These are phyloP conservation scores for Platygyra sinensis DNA, from an alignment of 64 coral and sea anemone species.

Conservation along the genomic window DNA sequence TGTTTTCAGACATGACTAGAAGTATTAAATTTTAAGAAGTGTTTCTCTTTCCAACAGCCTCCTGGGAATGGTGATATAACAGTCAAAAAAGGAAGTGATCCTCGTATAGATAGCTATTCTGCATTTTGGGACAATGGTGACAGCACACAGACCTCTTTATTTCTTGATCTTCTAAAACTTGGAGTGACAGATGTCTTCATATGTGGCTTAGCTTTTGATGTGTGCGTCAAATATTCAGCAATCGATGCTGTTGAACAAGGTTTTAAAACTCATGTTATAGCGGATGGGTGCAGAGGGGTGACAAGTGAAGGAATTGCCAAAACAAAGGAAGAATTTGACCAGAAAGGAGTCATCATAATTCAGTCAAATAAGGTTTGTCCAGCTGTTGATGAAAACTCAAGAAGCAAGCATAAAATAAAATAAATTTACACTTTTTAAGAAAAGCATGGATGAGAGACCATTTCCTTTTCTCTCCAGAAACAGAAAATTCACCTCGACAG, in stretches of 20 bases:
- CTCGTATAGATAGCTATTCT: constrained; percentile 86
- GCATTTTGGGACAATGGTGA: constrained; percentile 87
- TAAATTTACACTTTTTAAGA: no score
- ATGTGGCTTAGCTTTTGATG: constrained; percentile 90
- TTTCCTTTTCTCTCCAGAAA: no score
- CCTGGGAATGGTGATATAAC: constrained; percentile 48
- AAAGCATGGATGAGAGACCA: no score
- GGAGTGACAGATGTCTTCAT: constrained; percentile 82
- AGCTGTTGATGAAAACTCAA: no score
- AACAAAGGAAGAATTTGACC: constrained; percentile 41
- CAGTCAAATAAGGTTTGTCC: constrained; percentile 26
- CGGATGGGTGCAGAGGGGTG: constrained; percentile 66
- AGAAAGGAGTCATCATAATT: constrained; percentile 48
- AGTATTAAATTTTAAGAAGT: background rate
- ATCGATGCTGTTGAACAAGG: constrained; percentile 74
- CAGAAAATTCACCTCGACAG: no score
- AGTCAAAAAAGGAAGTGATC: constrained; percentile 61
- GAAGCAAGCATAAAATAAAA: no score
- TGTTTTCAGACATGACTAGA: no score
- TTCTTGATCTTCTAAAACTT: constrained; percentile 56
- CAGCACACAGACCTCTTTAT: constrained; percentile 53
- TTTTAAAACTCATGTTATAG: constrained; percentile 80
- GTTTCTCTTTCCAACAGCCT: constrained; percentile 39
- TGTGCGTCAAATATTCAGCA: constrained; percentile 75
- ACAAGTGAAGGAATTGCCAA: constrained; percentile 25